Base-by-base conservation (phyloP, 2,888 invertebrate species). In the Andrena flavipes region DNA sequence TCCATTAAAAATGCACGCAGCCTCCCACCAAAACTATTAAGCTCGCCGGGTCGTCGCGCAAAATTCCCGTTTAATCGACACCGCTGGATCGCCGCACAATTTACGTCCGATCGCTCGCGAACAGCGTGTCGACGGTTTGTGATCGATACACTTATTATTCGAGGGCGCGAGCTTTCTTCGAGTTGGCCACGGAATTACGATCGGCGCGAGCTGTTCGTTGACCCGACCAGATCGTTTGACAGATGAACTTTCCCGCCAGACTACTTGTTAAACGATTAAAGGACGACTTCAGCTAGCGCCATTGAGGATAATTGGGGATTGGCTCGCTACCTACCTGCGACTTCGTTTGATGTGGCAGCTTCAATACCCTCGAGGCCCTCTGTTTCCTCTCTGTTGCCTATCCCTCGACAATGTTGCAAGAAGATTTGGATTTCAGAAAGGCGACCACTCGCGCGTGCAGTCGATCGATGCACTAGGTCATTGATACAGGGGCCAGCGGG, bases 301-400 rank as follows among this genome's bases (percentile, higher is more conserved):
- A 65, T 77, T 68, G 62, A 85, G 62, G 82, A 84, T 88, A 88
- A 88, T 88, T 88, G 88, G 79, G 85, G 88, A 87, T 84, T 88
- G 82, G 75, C 64, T 75, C 76, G 68, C 71, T 68, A 88, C 70
- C 68, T 29, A 63, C n/a, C 76, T 54, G 63, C 54, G 48, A 23
- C 48, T 20, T 20, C 83, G 85, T 88, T 88, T 88, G 83, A 88
- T 87, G 87, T 87, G 87, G 88, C 71, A 56, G 35, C 72, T 75
- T 78, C 64, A 54, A 30, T 62, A 54, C 33, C 48, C 49, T 30
- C 56, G 76, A 60, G 71, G 68, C 60, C 70, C 29, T 69, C 33
- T 49, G 62, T 72, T 77, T 72, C 85, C 54, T 60, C 56, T 73
- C 7, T 54, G 13, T 10, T 42, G 26, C 8, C 29, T 62, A 56